Conservation (phyloP, 2,797 vertebrate species). For the Notolabrus celidotus region DNA sequence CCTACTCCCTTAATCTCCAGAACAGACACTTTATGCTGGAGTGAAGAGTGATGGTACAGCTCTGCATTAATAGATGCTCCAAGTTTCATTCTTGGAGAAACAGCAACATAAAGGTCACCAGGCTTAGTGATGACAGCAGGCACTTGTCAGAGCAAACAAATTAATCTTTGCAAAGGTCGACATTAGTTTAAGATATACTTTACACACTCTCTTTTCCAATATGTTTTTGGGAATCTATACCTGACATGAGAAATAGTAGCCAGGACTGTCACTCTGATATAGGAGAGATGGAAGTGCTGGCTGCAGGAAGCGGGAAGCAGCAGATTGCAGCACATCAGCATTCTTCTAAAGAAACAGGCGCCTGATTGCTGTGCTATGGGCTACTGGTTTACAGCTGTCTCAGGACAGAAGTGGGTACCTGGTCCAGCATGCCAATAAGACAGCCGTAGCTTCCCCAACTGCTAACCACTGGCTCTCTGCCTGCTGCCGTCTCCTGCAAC, state of each 20-base stretch:
- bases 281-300: conserved; percentile 86
- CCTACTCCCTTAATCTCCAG: conserved; percentile 75
- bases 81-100: conserved; percentile 87
- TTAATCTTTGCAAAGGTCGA: conserved; percentile 97
- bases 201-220: conserved; percentile 63
- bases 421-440: conserved; percentile 97
- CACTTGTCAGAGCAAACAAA: conserved; percentile 94
- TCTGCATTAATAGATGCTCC: conserved; percentile 89
- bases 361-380: conserved; percentile 98
- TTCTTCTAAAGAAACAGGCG: conserved; percentile 89
- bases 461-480: conserved; percentile 92
- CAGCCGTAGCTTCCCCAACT: conserved; percentile 88
- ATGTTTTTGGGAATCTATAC: conserved; percentile 74
- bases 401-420: conserved; percentile 91
- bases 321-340: conserved; percentile 92
- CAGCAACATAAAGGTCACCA: conserved; percentile 92
- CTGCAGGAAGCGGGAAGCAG: conserved; percentile 84
- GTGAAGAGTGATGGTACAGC: conserved; percentile 87
- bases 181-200: conserved; percentile 94
- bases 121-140: conserved; percentile 89
- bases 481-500: conserved; percentile 83
- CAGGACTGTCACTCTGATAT: conserved; percentile 90
- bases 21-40: conserved; percentile 82
- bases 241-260: conserved; percentile 90
- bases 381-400: conserved; percentile 99